Evolutionary conservation across 2,113 vertebrate genomes (phyloP).

Genomic region (Tetrax tetrax): DNA sequence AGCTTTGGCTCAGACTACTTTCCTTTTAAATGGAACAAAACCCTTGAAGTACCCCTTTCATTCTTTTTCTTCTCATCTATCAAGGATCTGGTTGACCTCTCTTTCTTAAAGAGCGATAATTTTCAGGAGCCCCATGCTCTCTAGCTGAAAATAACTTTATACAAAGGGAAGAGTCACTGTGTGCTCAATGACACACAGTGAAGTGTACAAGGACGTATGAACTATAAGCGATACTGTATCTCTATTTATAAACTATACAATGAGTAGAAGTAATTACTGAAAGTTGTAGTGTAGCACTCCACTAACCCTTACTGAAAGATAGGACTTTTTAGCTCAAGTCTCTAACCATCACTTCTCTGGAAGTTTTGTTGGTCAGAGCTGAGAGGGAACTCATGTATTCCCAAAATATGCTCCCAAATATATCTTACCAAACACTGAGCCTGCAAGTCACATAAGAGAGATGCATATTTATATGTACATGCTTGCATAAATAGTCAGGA

Average conservation of each 20-base stretch:
- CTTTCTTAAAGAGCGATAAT: not conserved
- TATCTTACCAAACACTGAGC: not conserved
- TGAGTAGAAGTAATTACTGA: not conserved
- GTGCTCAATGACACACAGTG: not conserved
- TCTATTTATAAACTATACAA: not conserved
- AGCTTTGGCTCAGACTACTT: not conserved
- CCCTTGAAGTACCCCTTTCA: not conserved
- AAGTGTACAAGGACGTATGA: not conserved
- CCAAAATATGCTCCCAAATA: not conserved
- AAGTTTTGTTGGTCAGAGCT: not conserved
- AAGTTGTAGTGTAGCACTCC: not conserved
- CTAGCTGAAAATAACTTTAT: not conserved
- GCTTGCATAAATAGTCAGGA: fast-evolving
- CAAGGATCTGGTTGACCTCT: not conserved
- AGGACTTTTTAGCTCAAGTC: not conserved
- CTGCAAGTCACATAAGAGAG: not conserved
- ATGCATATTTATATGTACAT: not conserved
- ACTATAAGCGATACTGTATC: not conserved
- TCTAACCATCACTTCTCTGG: not conserved
- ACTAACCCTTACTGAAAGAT: not conserved
- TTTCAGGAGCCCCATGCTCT: not conserved
- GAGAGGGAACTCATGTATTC: not conserved
- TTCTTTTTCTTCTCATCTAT: not conserved
- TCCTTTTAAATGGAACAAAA: not conserved
- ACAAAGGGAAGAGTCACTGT: not conserved